phyloP scores from a whole-genome alignment of 2,888 invertebrate species.

The Nasonovia ribisnigri region DNA sequence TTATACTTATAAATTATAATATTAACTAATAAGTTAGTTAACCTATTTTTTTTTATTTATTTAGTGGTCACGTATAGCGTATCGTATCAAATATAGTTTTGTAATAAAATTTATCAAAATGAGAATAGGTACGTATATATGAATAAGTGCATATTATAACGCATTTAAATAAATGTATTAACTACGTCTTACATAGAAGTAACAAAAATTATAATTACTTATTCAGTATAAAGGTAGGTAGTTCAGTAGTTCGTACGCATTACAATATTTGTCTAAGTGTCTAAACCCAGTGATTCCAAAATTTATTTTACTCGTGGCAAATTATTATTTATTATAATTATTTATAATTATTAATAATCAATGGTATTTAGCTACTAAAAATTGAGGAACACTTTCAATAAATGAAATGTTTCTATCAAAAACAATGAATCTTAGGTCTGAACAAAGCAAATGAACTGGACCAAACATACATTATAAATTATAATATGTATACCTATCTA shows the following conservation, averaged over 20 bases:
- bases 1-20: not conserved
- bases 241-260: not conserved
- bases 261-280: not conserved
- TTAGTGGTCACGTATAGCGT: not conserved
- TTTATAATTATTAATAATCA: not conserved
- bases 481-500: no score
- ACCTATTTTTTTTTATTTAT: not conserved
- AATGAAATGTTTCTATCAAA: no score
- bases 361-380: not conserved
- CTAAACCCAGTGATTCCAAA: not conserved
- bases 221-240: not conserved
- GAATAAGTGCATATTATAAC: not conserved
- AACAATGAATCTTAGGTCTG: no score
- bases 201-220: not conserved
- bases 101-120: not conserved
- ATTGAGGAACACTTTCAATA: not conserved
- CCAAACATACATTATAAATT: no score
- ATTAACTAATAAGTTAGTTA: not conserved
- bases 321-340: no score
- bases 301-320: not conserved
- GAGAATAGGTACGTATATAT: not conserved
- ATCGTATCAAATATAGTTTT: not conserved
- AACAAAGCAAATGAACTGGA: no score
- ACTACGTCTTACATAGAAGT: not conserved
- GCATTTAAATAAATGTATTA: not conserved